Evolutionary conservation across 1,140 invertebrate species (phyloP).

Genomic region (Anoplolepis gracilipes): DNA sequence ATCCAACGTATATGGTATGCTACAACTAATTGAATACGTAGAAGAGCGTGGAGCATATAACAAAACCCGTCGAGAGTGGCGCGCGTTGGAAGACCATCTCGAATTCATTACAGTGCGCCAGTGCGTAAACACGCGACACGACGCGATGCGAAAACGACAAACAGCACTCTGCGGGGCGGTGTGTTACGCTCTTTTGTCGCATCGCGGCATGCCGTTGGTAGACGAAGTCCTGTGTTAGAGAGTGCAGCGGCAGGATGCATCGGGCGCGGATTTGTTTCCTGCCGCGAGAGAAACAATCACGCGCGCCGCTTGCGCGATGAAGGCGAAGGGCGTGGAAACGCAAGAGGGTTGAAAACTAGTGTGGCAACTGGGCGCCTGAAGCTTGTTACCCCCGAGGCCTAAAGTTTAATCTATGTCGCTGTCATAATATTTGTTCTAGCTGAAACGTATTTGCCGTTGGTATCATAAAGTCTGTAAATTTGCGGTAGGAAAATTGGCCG

Average conservation of each 20-base stretch:
- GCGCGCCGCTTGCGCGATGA: constrained; percentile 28
- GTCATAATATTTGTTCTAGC: constrained; percentile 54
- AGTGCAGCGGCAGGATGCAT: constrained; percentile 6
- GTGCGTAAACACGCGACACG: constrained; percentile 50
- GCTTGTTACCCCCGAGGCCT: constrained; percentile 48
- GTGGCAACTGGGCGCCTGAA: constrained; percentile 25
- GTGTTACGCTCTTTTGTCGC: constrained; percentile 44
- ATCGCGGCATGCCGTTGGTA: constrained; percentile 25
- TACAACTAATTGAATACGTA: constrained; percentile 48
- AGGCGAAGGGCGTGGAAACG: neutral
- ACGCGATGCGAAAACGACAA: constrained; percentile 47
- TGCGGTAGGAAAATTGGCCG: neutral
- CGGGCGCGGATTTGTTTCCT: constrained; percentile 52
- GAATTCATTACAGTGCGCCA: constrained; percentile 57
- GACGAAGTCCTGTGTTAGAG: constrained; percentile 14
- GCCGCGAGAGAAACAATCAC: constrained; percentile 56
- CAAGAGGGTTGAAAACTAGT: constrained; percentile 25
- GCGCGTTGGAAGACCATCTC: constrained; percentile 52
- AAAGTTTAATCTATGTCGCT: constrained; percentile 60
- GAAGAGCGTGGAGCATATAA: constrained; percentile 21
- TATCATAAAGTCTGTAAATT: constrained; percentile 33
- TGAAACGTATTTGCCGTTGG: constrained; percentile 39
- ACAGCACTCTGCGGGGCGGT: constrained; percentile 45
- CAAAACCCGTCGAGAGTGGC: constrained; percentile 34
- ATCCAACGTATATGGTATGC: neutral